These are phyloP conservation scores for Sialia sialis DNA, from an alignment of 2,113 vertebrate genomes.

Conservation along the genomic window DNA sequence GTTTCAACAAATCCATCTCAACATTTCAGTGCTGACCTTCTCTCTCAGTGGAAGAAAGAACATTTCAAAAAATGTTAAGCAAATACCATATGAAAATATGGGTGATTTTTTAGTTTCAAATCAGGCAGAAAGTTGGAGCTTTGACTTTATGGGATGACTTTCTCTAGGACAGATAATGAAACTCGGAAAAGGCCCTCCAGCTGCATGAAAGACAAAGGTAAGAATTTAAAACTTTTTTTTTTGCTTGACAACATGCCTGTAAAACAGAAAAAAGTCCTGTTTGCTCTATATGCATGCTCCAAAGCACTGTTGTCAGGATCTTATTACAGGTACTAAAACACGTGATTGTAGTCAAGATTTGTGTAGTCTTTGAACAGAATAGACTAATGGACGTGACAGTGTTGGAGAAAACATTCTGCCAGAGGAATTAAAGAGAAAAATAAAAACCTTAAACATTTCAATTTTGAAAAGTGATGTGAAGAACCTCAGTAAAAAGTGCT, in stretches of 20 bases:
- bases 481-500: not conserved
- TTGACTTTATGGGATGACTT: conserved; percentile 20
- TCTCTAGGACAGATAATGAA: not conserved
- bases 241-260: not conserved
- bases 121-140: not conserved
- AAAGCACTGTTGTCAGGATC: not conserved
- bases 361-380: not conserved
- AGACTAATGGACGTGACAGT: not conserved
- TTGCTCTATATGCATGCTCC: not conserved
- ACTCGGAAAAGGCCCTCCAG: not conserved
- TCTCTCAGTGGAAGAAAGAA: conserved; percentile 7
- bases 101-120: not conserved
- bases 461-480: not conserved
- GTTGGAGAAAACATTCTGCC: not conserved
- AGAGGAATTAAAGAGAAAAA: not conserved
- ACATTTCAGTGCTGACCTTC: conserved; percentile 33
- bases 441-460: not conserved
- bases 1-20: conserved; percentile 34
- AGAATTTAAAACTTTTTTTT: not conserved
- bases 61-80: conserved; percentile 41
- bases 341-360: not conserved
- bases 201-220: not conserved
- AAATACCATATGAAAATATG: conserved; percentile 30
- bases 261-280: not conserved
- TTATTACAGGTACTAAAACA: not conserved